phyloP scores from a whole-genome alignment of 2,888 invertebrate species.

The Cephonodes hylas region DNA sequence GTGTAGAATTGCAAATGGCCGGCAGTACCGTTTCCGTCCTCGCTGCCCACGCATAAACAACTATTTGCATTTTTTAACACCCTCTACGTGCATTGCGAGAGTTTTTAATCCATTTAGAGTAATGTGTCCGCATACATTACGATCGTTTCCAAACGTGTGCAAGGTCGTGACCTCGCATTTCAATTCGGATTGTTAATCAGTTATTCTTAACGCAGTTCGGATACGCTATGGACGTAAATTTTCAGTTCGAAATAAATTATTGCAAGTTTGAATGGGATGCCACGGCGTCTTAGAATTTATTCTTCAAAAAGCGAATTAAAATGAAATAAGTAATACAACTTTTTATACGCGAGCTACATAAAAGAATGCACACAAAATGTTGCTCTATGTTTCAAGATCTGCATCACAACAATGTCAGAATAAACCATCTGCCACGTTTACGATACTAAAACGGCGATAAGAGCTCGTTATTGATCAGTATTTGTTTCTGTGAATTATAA shows the following conservation, averaged over 20 bases:
- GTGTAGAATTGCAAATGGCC: slow-evolving; percentile 63
- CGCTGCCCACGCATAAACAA: slow-evolving; percentile 49
- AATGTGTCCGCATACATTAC: background rate
- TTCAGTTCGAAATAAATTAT: background rate
- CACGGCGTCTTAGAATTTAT: no score
- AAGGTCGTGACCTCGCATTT: background rate
- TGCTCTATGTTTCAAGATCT: background rate
- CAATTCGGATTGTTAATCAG: background rate
- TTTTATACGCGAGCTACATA: no score
- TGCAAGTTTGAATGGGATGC: no score
- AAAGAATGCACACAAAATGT: no score
- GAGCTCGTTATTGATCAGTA: background rate
- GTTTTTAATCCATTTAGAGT: background rate
- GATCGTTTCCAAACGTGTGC: background rate
- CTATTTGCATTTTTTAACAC: slow-evolving; percentile 59
- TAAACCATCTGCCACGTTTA: background rate
- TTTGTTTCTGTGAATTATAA: background rate
- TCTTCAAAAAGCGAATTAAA: no score
- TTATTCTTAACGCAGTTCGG: background rate
- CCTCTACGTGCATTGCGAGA: background rate
- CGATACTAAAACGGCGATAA: background rate
- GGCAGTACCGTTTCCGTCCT: slow-evolving; percentile 67
- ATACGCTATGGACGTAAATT: background rate
- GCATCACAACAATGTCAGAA: background rate
- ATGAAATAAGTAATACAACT: no score